These are phyloP conservation scores for Pseudomugil tenellus DNA, from an alignment of 2,797 vertebrate species.

Conservation along the genomic window DNA sequence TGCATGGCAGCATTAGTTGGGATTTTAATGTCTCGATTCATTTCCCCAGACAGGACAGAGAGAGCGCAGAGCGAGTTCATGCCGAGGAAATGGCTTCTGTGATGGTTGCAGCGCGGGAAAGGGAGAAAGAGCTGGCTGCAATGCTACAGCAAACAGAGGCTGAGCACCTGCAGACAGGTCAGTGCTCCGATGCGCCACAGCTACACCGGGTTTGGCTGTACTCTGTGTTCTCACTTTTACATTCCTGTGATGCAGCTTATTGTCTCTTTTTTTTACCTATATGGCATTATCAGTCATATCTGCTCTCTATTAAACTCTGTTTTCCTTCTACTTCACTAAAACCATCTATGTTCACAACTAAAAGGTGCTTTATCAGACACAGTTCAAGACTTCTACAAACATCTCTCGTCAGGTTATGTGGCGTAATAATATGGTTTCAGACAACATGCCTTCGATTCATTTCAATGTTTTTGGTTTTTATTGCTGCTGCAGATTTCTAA, in stretches of 20 bases:
- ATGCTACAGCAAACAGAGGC: constrained; percentile 91
- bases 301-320: neutral
- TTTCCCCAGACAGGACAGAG: constrained; percentile 87
- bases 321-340: neutral
- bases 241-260: neutral
- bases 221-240: neutral
- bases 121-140: constrained; percentile 88
- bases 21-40: constrained; percentile 11
- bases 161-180: constrained; percentile 90
- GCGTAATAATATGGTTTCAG: no score
- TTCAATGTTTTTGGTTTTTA: neutral
- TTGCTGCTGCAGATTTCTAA: neutral
- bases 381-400: neutral
- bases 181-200: constrained; percentile 78
- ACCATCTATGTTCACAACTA: neutral
- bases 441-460: neutral
- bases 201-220: neutral
- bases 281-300: neutral
- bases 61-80: constrained; percentile 83
- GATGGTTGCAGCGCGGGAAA: constrained; percentile 86
- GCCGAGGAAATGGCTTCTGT: constrained; percentile 85
- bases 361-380: neutral
- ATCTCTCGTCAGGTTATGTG: neutral
- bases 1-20: accelerated
- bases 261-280: neutral